Conservation (phyloP, 2,888 invertebrate species). For the Drosophila seclusa region DNA sequence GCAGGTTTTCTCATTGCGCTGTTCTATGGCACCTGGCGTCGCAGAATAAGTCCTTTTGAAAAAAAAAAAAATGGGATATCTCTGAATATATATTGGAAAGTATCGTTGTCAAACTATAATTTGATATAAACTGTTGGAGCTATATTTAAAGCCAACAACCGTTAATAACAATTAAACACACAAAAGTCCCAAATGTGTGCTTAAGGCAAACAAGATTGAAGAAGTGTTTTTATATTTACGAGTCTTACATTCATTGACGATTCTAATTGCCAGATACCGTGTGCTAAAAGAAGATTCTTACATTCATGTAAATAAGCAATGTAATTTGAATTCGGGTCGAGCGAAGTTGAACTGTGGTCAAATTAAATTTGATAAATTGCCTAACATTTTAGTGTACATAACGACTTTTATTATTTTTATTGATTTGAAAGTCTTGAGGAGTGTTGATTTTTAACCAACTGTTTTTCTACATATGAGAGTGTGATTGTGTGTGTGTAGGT, state of each 20-base stretch:
- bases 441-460: not conserved
- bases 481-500: slow-evolving; percentile 34
- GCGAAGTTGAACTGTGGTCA: not conserved
- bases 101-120: not conserved
- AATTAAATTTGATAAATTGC: not conserved
- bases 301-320: not conserved
- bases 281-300: not conserved
- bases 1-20: slow-evolving; percentile 25
- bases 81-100: not conserved
- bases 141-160: not conserved
- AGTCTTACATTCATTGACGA: not conserved
- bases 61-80: not conserved
- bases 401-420: not conserved
- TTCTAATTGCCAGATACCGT: not conserved
- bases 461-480: slow-evolving; percentile 26
- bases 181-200: not conserved
- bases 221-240: not conserved
- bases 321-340: not conserved
- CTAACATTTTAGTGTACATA: not conserved
- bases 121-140: not conserved
- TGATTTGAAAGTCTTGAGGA: not conserved
- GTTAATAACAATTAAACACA: not conserved
- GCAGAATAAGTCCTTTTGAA: slow-evolving; percentile 9
- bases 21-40: slow-evolving; percentile 54
- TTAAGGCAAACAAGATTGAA: not conserved